These are phyloP conservation scores for Isotomurus palustris DNA, from an alignment of 2,888 invertebrate genomes.

Conservation along the genomic window DNA sequence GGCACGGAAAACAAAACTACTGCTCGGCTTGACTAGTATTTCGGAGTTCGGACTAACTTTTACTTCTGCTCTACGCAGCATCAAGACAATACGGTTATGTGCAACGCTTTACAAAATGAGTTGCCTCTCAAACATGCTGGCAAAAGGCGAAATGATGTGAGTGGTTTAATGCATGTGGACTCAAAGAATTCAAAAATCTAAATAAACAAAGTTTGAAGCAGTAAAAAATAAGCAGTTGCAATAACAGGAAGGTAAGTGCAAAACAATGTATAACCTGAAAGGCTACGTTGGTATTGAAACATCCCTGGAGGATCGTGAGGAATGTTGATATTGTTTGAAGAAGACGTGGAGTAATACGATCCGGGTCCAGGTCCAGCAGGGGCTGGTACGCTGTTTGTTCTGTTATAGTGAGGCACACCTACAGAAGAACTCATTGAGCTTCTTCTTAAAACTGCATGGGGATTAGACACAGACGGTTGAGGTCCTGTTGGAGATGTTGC, in stretches of 20 bases:
- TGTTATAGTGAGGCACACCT: constrained; percentile 22
- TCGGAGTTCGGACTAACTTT: no score
- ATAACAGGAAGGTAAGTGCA: constrained; percentile 15
- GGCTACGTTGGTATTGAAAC: constrained; percentile 38
- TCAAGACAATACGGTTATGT: no score
- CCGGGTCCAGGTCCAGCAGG: constrained; percentile 23
- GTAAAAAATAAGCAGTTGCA: constrained; percentile 3
- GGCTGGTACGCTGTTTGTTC: constrained; percentile 10
- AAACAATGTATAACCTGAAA: constrained; percentile 41
- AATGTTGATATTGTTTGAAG: constrained; percentile 23
- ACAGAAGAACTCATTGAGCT: constrained; percentile 35
- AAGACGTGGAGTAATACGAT: constrained; percentile 18
- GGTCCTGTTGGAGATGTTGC: constrained; percentile 29
- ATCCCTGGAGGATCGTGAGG: constrained; percentile 10
- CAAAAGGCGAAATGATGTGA: neutral
- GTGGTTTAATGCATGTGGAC: constrained; percentile 2
- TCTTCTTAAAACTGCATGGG: constrained; percentile 26
- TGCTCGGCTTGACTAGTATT: no score
- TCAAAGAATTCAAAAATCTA: neutral
- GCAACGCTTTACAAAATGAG: no score
- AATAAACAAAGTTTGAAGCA: neutral
- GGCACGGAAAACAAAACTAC: no score
- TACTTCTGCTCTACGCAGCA: no score
- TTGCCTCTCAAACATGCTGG: no score
- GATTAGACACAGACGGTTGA: constrained; percentile 22